A percentile compares a stretch with the other conserved stretches of the same genome.
phyloP scores from a whole-genome alignment of 2,113 vertebrate species.

The Protobothrops flavoviridis region DNA sequence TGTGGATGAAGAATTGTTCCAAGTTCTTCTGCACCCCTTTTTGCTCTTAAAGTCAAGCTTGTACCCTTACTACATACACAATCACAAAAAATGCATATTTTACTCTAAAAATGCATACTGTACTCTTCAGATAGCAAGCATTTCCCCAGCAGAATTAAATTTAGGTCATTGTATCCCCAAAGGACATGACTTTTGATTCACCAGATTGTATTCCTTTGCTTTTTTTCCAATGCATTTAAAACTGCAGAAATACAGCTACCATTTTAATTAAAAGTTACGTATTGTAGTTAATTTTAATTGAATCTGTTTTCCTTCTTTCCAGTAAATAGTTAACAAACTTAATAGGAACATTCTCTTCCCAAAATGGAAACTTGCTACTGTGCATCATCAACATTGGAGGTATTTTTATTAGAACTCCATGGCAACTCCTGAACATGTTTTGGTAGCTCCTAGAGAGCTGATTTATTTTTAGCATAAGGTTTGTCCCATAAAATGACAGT shows the following conservation, averaged over 20 bases:
- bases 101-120: background rate
- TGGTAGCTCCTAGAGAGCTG: constrained; percentile 8
- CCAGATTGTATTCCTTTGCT: background rate
- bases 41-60: background rate
- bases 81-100: background rate
- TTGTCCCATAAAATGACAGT: background rate
- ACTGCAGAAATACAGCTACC: background rate
- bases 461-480: constrained; percentile 6
- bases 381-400: constrained; percentile 11
- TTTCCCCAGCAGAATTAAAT: background rate
- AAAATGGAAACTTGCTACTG: background rate
- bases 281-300: background rate
- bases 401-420: constrained; percentile 28
- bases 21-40: background rate
- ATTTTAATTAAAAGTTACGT: background rate
- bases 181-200: background rate
- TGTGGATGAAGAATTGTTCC: background rate
- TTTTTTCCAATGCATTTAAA: background rate
- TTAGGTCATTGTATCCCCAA: background rate
- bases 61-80: background rate
- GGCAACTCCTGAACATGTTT: constrained; percentile 13
- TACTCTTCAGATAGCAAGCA: background rate
- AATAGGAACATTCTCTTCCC: background rate
- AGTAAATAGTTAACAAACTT: constrained; percentile 7
- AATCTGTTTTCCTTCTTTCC: background rate